Percentiles rank a stretch among this genome's conserved stretches.
phyloP scores from a whole-genome alignment of 2,113 vertebrate species.

The Taxidea taxus region DNA sequence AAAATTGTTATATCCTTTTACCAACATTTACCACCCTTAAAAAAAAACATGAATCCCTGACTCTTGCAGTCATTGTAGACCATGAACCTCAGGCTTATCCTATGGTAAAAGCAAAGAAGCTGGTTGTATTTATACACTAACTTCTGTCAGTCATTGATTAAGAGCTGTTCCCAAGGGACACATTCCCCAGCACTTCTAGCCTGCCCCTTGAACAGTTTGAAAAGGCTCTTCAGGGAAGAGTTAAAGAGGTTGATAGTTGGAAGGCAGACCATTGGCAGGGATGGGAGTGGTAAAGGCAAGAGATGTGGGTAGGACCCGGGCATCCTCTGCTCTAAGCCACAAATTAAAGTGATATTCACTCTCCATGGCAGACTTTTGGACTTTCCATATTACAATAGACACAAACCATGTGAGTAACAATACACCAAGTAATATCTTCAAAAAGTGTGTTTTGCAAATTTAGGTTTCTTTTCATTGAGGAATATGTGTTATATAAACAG shows the following conservation, averaged over 20 bases:
- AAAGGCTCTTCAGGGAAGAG: background rate
- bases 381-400: background rate
- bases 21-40: background rate
- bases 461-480: background rate
- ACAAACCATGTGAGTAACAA: background rate
- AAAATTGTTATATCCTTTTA: background rate
- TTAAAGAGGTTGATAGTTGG: background rate
- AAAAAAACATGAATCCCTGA: background rate
- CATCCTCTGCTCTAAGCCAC: background rate
- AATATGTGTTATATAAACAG: background rate
- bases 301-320: background rate
- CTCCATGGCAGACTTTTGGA: background rate
- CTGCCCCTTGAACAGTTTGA: background rate
- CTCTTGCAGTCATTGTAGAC: no score
- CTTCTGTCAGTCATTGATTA: background rate
- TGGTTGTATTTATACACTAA: background rate
- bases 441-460: background rate
- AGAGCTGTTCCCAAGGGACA: background rate
- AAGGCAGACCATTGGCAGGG: background rate
- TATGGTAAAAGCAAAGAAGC: background rate
- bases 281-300: background rate
- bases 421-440: background rate
- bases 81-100: background rate
- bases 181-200: background rate
- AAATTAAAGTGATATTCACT: background rate